Conservation (phyloP, 2,888 invertebrate species). For the Hemistola chrysoprasaria region DNA sequence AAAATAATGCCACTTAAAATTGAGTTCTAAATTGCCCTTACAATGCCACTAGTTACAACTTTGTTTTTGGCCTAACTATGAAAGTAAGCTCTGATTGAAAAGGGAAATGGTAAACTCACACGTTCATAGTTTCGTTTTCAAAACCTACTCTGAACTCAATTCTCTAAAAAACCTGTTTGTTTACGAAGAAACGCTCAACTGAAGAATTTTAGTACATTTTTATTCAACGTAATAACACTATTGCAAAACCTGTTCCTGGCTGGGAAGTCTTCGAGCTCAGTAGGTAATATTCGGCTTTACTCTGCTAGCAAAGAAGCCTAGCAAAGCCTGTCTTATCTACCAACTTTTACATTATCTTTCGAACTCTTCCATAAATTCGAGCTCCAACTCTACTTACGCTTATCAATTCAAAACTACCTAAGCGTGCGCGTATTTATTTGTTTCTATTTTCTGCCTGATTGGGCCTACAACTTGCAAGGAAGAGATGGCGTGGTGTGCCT, state of each 20-base stretch:
- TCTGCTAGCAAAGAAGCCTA: conserved; percentile 48
- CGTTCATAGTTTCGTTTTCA: too few species aligned
- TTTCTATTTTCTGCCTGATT: conserved; percentile 77
- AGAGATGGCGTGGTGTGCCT: conserved; percentile 57
- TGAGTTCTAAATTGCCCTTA: conserved; percentile 24
- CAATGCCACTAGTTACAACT: conserved; percentile 14
- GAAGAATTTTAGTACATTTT: conserved; percentile 15
- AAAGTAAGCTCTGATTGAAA: too few species aligned
- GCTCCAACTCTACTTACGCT: conserved; percentile 66
- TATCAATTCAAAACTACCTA: conserved; percentile 77
- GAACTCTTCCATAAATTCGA: conserved; percentile 71
- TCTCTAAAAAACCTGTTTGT: neutral
- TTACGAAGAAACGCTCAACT: neutral
- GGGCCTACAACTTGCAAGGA: conserved; percentile 61
- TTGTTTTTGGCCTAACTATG: neutral
- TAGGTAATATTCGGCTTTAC: conserved; percentile 57
- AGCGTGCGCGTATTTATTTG: conserved; percentile 75
- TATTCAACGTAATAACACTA: conserved; percentile 42
- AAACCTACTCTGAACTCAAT: too few species aligned
- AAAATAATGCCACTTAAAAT: conserved; percentile 30
- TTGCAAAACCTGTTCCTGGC: conserved; percentile 46
- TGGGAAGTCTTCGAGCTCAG: conserved; percentile 42
- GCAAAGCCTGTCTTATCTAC: conserved; percentile 69
- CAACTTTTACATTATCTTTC: conserved; percentile 75
- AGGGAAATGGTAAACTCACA: too few species aligned